phyloP scores from a whole-genome alignment of 2,888 invertebrate genomes.

The Antheraea yamamai region DNA sequence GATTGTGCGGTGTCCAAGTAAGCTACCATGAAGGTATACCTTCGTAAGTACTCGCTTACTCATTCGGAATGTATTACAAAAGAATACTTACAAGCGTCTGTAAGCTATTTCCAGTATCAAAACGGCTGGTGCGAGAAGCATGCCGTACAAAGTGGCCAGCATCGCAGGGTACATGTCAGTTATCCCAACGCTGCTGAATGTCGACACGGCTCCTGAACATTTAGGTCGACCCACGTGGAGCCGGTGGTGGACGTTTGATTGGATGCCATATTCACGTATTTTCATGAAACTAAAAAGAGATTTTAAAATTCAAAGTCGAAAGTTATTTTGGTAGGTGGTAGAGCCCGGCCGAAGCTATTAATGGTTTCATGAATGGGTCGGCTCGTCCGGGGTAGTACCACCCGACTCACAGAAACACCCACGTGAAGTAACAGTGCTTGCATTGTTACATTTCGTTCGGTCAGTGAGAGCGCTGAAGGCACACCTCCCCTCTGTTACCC shows the following conservation, averaged over 20 bases:
- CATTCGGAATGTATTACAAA: neutral
- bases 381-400: no score
- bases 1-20: no score
- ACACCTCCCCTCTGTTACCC: no score
- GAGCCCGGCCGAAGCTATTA: no score
- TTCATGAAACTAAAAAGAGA: slow-evolving; percentile 57
- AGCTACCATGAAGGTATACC: neutral
- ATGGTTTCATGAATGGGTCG: no score
- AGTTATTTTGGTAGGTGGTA: no score
- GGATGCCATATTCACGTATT: slow-evolving; percentile 81
- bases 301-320: no score
- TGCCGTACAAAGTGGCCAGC: slow-evolving; percentile 74
- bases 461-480: no score
- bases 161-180: slow-evolving; percentile 80
- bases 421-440: no score
- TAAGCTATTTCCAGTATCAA: slow-evolving; percentile 64
- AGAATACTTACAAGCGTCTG: slow-evolving; percentile 55
- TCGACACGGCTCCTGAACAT: slow-evolving; percentile 79
- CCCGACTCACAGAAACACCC: no score
- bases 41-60: neutral
- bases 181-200: slow-evolving; percentile 84
- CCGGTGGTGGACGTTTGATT: slow-evolving; percentile 73
- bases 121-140: slow-evolving; percentile 63
- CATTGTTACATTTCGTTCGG: no score
- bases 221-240: slow-evolving; percentile 83